Conservation (phyloP, 2,113 vertebrate species). For the Muscicapa adusta region DNA sequence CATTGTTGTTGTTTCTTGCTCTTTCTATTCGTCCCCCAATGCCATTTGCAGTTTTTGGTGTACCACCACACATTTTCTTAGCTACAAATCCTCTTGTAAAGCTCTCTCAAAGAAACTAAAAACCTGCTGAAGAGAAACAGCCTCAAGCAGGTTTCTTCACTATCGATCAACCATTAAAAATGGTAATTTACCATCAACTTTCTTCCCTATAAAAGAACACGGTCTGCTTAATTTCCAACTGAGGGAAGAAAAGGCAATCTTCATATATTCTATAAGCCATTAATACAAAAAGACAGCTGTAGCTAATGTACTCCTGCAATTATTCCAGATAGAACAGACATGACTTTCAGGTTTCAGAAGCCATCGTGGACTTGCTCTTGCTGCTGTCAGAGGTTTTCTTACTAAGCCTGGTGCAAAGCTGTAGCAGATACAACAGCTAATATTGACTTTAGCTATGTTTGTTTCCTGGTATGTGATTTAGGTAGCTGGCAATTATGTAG, state of each 20-base stretch:
- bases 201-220: not conserved
- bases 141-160: not conserved
- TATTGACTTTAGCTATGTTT: slow-evolving; percentile 66
- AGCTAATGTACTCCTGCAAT: not conserved
- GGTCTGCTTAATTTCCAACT: slow-evolving; percentile 27
- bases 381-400: slow-evolving; percentile 26
- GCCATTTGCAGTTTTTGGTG: slow-evolving; percentile 38
- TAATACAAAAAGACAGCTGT: slow-evolving; percentile 17
- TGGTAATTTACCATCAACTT: not conserved
- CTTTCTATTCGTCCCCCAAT: not conserved
- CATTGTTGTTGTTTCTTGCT: not conserved
- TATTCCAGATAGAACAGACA: not conserved
- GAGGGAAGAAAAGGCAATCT: not conserved
- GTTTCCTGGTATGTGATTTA: slow-evolving; percentile 61
- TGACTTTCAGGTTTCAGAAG: slow-evolving; percentile 30
- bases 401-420: slow-evolving; percentile 12
- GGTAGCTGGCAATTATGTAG: slow-evolving; percentile 67
- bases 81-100: not conserved
- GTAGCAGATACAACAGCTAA: slow-evolving; percentile 64
- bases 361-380: slow-evolving; percentile 11
- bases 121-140: not conserved
- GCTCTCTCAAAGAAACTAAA: not conserved
- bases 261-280: not conserved
- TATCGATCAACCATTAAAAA: not conserved
- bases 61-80: slow-evolving; percentile 73